These are phyloP conservation scores for Regulus satrapa DNA, from an alignment of 2,113 vertebrate genomes.

Conservation along the genomic window DNA sequence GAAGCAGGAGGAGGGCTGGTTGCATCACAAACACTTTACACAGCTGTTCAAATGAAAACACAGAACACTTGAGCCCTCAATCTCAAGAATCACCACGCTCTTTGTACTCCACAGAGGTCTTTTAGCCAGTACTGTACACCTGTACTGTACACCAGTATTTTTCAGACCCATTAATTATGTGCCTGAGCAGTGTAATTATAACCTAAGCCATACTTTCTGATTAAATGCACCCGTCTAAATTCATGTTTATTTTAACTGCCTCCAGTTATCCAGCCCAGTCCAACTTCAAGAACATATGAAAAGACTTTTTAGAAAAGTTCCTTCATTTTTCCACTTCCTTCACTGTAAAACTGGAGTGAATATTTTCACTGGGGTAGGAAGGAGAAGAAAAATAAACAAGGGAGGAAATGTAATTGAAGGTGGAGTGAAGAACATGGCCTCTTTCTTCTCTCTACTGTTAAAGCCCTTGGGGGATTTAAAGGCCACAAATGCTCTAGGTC, in stretches of 20 bases:
- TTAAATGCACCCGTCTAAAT: conserved; percentile 63
- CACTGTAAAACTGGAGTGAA: background rate
- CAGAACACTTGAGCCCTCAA: conserved; percentile 44
- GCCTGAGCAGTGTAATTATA: conserved; percentile 63
- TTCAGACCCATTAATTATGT: conserved; percentile 66
- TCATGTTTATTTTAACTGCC: conserved; percentile 67
- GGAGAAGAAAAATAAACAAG: background rate
- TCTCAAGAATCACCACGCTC: conserved; percentile 44
- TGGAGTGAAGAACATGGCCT: background rate
- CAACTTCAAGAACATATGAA: conserved; percentile 25
- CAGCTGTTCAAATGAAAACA: conserved; percentile 56
- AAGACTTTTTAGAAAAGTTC: background rate
- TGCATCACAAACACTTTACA: background rate
- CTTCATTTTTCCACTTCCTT: conserved; percentile 2
- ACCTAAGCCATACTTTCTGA: conserved; percentile 52
- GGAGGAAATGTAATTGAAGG: conserved; percentile 1
- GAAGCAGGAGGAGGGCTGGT: background rate
- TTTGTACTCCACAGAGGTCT: conserved; percentile 57
- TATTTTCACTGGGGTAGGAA: background rate
- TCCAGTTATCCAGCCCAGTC: conserved; percentile 43
- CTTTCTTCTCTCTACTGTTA: background rate
- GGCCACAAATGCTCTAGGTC: conserved; percentile 4
- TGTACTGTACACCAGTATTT: conserved; percentile 59
- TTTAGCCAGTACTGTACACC: conserved; percentile 51
- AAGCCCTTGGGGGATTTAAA: background rate